Conservation (phyloP, 2,888 invertebrate species). For the Colletes collaris region DNA sequence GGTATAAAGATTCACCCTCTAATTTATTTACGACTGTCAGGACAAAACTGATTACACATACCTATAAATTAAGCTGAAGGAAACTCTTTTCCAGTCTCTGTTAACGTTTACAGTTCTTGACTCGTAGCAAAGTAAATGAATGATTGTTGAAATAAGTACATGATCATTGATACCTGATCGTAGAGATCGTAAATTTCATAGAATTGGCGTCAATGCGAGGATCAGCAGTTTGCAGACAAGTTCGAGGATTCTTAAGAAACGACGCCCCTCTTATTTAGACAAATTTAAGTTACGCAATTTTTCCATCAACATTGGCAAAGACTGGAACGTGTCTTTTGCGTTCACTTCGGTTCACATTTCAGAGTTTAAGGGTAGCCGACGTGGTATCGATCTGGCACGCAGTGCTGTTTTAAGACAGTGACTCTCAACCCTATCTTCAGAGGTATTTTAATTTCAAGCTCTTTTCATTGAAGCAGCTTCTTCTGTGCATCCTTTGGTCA, state of each 20-base stretch:
- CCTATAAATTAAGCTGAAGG: not conserved
- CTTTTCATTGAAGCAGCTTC: constrained; percentile 23
- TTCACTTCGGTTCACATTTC: constrained; percentile 73
- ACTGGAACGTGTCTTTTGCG: constrained; percentile 52
- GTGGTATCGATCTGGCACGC: constrained; percentile 78
- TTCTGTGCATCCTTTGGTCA: not conserved
- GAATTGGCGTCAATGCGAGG: not conserved
- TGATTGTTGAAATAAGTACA: not conserved
- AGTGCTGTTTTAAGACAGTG: constrained; percentile 78
- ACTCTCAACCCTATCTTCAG: constrained; percentile 70
- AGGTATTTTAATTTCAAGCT: constrained; percentile 40
- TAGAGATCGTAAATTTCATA: not conserved
- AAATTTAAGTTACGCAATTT: not conserved
- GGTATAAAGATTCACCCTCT: not conserved
- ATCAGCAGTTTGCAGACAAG: no score
- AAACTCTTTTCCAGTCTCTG: not conserved
- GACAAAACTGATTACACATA: not conserved
- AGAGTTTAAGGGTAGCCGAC: constrained; percentile 76
- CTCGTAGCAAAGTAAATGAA: not conserved
- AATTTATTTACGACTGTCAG: not conserved
- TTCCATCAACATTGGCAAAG: constrained; percentile 9
- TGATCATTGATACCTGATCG: not conserved
- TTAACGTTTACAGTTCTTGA: not conserved
- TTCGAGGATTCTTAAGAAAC: not conserved
- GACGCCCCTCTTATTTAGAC: not conserved